Percentiles rank a stretch among this genome's conserved stretches.
Conservation (phyloP, 2,888 invertebrate species). For the Frankliniella fusca region DNA sequence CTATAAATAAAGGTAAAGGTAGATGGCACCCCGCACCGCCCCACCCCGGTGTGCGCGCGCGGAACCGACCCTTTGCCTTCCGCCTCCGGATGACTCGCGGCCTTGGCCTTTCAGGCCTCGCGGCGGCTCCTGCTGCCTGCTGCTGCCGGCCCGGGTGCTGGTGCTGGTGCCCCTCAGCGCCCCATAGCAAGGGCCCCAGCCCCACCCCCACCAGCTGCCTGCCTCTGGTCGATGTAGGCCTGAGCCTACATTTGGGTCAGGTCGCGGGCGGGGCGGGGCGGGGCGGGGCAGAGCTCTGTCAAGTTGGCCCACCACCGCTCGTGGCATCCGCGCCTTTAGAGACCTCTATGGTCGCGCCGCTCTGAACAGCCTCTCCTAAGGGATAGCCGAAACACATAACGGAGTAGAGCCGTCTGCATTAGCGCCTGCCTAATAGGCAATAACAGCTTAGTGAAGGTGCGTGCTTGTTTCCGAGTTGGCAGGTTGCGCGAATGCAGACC, state of each 20-base stretch:
- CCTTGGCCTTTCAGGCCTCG: not conserved
- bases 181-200: not conserved
- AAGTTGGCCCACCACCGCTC: not conserved
- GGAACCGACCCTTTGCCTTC: not conserved
- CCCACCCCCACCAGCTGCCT: not conserved
- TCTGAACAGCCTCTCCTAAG: not conserved
- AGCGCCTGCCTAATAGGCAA: too few species aligned
- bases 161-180: not conserved
- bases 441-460: too few species aligned
- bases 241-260: not conserved
- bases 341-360: not conserved
- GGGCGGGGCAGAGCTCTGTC: too few species aligned
- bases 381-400: too few species aligned
- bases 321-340: not conserved
- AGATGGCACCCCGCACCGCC: too few species aligned
- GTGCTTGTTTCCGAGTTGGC: too few species aligned
- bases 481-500: too few species aligned
- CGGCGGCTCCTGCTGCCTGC: not conserved
- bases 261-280: not conserved
- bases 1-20: too few species aligned
- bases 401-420: too few species aligned
- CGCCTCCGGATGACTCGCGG: not conserved
- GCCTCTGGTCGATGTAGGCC: not conserved
- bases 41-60: not conserved
- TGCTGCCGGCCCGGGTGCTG: too few species aligned